Evolutionary conservation across 1,140 invertebrate genomes (phyloP).

Genomic region (Halictus rubicundus): DNA sequence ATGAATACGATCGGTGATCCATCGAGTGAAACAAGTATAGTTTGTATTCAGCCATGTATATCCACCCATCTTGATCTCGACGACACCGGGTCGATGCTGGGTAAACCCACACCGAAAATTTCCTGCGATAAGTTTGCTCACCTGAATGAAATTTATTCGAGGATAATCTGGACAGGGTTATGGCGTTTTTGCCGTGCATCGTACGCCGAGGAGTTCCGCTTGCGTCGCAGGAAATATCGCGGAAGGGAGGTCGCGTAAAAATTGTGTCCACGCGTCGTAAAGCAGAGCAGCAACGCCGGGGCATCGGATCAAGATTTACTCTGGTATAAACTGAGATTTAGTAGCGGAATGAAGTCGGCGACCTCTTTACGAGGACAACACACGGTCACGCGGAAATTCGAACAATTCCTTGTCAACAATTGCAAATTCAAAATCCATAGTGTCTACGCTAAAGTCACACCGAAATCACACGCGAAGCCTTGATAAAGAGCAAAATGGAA

Average conservation of each 20-base stretch:
- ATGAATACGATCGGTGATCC: no score
- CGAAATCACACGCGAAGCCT: no score
- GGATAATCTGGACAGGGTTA: neutral
- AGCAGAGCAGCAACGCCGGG: neutral
- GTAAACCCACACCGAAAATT: no score
- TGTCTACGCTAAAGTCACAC: no score
- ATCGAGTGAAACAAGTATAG: no score
- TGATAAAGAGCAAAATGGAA: no score
- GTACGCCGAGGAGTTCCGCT: neutral
- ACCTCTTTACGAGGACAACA: neutral
- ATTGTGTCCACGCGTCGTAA: constrained; percentile 7
- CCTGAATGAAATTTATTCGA: neutral
- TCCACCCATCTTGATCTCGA: no score
- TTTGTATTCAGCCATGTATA: no score
- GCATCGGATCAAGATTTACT: neutral
- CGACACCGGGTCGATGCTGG: no score
- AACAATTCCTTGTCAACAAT: neutral
- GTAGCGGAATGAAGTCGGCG: neutral
- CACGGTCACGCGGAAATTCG: neutral
- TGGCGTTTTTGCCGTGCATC: neutral
- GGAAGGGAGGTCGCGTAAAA: neutral
- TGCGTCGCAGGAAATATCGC: neutral
- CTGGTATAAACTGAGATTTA: neutral
- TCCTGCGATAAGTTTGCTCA: neutral
- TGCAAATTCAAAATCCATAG: neutral